Conservation (phyloP, 1,140 invertebrate genomes). For the Procambarus virginalis region DNA sequence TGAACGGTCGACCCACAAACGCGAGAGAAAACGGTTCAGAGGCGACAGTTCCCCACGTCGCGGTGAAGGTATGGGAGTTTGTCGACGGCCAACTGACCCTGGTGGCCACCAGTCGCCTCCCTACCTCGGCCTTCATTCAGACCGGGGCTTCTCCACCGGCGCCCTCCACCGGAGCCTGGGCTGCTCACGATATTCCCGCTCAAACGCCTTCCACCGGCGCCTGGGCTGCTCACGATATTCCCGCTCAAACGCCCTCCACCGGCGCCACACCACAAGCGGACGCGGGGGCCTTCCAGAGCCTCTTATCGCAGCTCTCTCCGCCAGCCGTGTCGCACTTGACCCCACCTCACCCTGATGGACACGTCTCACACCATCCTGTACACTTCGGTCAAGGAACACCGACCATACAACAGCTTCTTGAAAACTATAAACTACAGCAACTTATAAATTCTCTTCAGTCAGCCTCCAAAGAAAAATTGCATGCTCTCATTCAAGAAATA, state of each 20-base stretch:
- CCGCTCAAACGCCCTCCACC: no score
- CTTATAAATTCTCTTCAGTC: neutral
- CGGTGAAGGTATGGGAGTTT: conserved; percentile 30
- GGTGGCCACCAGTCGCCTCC: neutral
- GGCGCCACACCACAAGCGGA: no score
- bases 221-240: no score
- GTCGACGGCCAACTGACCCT: neutral
- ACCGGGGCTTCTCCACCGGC: no score
- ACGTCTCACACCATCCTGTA: neutral
- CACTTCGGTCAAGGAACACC: neutral
- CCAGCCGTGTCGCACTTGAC: no score
- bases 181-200: no score
- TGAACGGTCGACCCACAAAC: no score
- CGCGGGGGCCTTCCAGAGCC: no score
- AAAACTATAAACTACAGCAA: neutral
- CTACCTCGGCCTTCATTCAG: neutral
- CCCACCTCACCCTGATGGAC: no score
- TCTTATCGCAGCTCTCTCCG: no score
- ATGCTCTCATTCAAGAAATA: neutral
- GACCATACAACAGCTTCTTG: neutral
- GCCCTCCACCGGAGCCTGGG: no score
- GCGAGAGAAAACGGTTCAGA: neutral
- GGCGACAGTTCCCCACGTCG: neutral
- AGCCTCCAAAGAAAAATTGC: neutral
- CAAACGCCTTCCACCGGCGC: no score